phyloP scores from a whole-genome alignment of 2,888 invertebrate genomes.

The Fragum fragum region DNA sequence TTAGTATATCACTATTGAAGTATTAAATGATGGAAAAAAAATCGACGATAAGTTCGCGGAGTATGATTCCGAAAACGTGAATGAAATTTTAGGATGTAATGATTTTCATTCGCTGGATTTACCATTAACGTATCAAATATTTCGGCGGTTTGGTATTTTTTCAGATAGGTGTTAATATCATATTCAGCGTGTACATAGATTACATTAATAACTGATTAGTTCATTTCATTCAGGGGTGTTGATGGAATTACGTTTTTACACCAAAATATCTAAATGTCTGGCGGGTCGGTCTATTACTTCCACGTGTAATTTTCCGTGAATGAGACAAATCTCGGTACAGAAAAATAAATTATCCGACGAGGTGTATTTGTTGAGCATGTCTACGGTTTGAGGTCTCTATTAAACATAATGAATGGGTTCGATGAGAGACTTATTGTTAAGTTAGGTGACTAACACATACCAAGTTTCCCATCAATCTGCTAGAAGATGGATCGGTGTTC shows the following conservation, averaged over 20 bases:
- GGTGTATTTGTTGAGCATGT: not conserved
- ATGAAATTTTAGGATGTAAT: too few species aligned
- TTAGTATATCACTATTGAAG: not conserved
- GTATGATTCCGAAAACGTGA: not conserved
- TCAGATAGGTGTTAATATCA: not conserved
- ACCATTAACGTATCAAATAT: conserved; percentile 11
- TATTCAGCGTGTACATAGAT: not conserved
- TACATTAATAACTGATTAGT: not conserved
- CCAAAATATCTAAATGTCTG: too few species aligned
- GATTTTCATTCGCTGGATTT: not conserved
- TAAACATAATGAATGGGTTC: conserved; percentile 18
- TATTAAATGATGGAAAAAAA: not conserved
- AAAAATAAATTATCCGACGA: conserved; percentile 13
- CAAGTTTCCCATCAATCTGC: conserved; percentile 24
- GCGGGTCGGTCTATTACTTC: too few species aligned
- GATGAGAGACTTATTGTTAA: conserved; percentile 1
- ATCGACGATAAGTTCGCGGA: not conserved
- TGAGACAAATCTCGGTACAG: not conserved
- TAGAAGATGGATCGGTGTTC: conserved; percentile 9
- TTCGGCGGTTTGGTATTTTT: not conserved
- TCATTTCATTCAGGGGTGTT: not conserved
- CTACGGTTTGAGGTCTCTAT: conserved; percentile 10
- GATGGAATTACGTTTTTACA: not conserved
- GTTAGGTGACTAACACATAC: conserved; percentile 10
- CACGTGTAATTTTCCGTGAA: conserved; percentile 1